A percentile compares a stretch with the other conserved stretches of the same genome.
phyloP scores from a whole-genome alignment of 2,113 vertebrate genomes.

The Probosciger aterrimus region DNA sequence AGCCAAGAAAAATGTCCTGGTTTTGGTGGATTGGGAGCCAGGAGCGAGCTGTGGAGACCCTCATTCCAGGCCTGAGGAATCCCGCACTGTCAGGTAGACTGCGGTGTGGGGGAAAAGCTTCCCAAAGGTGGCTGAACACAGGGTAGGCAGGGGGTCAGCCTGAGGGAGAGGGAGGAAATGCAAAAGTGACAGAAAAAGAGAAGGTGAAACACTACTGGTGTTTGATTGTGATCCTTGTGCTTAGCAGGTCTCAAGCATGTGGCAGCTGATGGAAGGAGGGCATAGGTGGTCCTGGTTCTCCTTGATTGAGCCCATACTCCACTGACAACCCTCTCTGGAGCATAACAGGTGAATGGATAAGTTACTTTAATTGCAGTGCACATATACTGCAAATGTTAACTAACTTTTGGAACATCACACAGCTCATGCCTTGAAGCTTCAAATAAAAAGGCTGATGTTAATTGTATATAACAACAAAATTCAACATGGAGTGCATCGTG shows the following conservation, averaged over 20 bases:
- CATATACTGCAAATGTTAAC: not conserved
- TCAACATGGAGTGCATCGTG: not conserved
- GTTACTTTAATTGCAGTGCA: not conserved
- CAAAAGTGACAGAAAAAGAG: accelerated
- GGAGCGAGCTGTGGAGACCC: not conserved
- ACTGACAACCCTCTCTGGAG: not conserved
- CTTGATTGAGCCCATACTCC: accelerated
- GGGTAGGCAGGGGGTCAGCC: not conserved
- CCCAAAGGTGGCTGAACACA: not conserved
- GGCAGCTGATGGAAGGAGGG: not conserved
- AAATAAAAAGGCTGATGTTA: not conserved
- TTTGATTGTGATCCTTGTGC: accelerated
- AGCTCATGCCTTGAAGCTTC: accelerated
- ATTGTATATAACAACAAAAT: not conserved
- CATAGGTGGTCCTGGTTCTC: not conserved
- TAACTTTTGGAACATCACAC: not conserved
- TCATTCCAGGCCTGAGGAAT: not conserved
- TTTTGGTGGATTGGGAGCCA: not conserved
- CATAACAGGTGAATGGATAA: not conserved
- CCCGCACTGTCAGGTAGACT: not conserved
- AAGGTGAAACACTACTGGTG: accelerated
- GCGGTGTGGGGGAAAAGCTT: not conserved
- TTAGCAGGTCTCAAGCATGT: accelerated
- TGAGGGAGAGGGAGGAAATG: not conserved
- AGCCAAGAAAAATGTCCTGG: not conserved